Evolutionary conservation across 2,888 invertebrate genomes (phyloP), one percentile per base, ranked within the genome.

Genomic region (Stictocephala bisonia): DNA sequence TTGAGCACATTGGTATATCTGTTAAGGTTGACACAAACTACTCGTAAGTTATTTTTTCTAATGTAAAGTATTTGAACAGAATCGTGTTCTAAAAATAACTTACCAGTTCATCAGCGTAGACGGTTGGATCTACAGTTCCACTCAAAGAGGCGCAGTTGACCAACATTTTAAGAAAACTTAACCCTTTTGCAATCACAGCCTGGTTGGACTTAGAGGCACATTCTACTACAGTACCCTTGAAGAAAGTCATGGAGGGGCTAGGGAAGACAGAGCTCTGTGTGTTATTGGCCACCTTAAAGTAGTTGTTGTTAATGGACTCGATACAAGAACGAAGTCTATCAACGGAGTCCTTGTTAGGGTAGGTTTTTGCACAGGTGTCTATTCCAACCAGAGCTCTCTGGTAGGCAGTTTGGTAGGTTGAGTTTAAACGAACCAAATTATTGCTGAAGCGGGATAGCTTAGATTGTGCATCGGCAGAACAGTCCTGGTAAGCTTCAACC

Each of bases 171-270:
- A 64, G 44, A 27, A 64, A 64, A 41, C 26, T 41, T 26, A 24
- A 64, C n/a, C 64, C 64, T 13, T 64, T 41, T 7, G 24, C 26
- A 15, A 27, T 44, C 1, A 64, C 64, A 26, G 40, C 22, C n/a
- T 1, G 2, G 3, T 41, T 44, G 9, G 64, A 41, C 2, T 20
- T 27, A 35, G n/a, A 26, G 26, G 64, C 64, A 15, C 64, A 64
- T 13, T 9, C 20, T 1, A 44, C 26, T 15, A 44, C 64, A n/a
- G 44, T 44, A 22, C 26, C 13, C 9, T 24, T 13, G 64, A 64
- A 64, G 64, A 41, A 64, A 3, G 24, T 35, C 64, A 64, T 64
- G 11, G 64, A 44, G 1, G 64, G 64, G 20, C 64, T 64, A 3
- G 64, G 64, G 27, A 64, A 64, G 26, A 64, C 9, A 1, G 64